A percentile compares a stretch with the other conserved stretches of the same genome.
Conservation (phyloP, 1,140 invertebrate genomes). For the Paramacrobiotus metropolitanus region DNA sequence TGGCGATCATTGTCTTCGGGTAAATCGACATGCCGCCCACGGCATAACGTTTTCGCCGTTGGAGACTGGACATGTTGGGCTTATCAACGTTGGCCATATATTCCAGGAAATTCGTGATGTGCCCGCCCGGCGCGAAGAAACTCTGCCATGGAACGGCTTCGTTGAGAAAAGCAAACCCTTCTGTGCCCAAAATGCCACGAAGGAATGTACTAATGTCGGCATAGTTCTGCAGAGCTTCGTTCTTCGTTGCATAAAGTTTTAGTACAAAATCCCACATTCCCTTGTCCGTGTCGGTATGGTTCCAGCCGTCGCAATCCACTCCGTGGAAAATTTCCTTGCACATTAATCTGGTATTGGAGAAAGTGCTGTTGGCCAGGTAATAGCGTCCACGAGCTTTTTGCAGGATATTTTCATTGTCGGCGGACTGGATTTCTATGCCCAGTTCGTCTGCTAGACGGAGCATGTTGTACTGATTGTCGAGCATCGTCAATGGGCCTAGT, state of each 20-base stretch:
- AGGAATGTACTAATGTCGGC: not conserved
- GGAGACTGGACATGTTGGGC: not conserved
- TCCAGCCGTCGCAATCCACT: not conserved
- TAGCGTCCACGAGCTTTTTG: not conserved
- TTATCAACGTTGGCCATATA: not conserved
- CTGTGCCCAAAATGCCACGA: not conserved
- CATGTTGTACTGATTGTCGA: slow-evolving; percentile 18
- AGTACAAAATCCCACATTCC: not conserved
- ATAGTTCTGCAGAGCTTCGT: too few species aligned
- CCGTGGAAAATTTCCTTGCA: not conserved
- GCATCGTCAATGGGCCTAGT: slow-evolving; percentile 18
- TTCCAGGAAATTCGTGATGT: not conserved
- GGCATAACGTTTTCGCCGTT: not conserved
- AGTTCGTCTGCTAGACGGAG: not conserved
- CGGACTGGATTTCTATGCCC: not conserved
- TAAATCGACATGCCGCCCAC: not conserved
- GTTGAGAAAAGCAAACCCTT: not conserved
- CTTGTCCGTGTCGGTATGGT: not conserved
- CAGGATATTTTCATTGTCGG: not conserved
- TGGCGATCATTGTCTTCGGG: not conserved
- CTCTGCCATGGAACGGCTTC: not conserved
- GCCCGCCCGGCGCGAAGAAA: not conserved
- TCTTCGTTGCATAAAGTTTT: not conserved
- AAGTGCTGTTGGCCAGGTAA: not conserved
- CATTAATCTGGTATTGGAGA: not conserved